A percentile compares a stretch with the other conserved stretches of the same genome.
phyloP scores from a whole-genome alignment of 2,797 vertebrate species.

The Enteromius viviparus region DNA sequence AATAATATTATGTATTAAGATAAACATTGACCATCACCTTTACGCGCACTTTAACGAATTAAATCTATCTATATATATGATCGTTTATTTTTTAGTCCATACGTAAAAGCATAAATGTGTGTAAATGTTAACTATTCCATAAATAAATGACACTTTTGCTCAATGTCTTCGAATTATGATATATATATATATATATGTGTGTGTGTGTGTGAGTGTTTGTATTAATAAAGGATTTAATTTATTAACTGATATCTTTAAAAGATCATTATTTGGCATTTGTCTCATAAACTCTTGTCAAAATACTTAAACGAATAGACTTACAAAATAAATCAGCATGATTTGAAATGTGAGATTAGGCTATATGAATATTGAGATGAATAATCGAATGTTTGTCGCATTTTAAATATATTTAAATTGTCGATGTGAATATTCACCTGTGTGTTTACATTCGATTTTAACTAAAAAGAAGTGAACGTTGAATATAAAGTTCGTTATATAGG shows the following conservation, averaged over 20 bases:
- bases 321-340: not conserved
- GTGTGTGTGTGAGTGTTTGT: no score
- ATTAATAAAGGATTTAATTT: not conserved
- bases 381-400: not conserved
- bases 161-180: not conserved
- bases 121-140: not conserved
- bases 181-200: no score
- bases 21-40: not conserved
- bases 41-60: not conserved
- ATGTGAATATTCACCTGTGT: not conserved
- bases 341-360: not conserved
- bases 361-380: not conserved
- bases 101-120: not conserved
- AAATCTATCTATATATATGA: not conserved
- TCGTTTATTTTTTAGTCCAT: not conserved
- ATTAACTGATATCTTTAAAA: no score
- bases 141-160: not conserved
- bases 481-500: not conserved
- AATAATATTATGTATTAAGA: no score
- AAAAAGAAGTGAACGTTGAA: not conserved
- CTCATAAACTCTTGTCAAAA: not conserved
- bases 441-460: not conserved
- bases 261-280: not conserved
- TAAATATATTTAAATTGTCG: not conserved
- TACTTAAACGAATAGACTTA: not conserved